These are phyloP conservation scores for Cranoglanis bouderius DNA, from an alignment of 2,113 vertebrate genomes.

Conservation along the genomic window DNA sequence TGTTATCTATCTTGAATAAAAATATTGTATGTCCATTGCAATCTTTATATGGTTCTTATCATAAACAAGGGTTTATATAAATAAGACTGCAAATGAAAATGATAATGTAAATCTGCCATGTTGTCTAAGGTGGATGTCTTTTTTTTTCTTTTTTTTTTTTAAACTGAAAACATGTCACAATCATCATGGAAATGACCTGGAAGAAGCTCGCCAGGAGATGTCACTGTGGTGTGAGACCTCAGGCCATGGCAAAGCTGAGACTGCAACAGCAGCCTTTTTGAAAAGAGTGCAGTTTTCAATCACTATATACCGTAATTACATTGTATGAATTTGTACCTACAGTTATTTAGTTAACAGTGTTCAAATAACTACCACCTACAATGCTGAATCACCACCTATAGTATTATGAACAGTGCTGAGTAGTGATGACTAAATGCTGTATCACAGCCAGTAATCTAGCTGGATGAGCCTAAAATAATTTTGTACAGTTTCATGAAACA, in stretches of 20 bases:
- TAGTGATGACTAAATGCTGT: background rate
- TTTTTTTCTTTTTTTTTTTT: background rate
- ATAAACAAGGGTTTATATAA: background rate
- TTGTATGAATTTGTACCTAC: background rate
- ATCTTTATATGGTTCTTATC: background rate
- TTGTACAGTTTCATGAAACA: background rate
- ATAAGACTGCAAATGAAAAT: background rate
- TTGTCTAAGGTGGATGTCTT: background rate
- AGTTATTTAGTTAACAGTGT: background rate
- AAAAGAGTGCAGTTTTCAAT: background rate
- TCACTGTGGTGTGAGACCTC: constrained; percentile 52
- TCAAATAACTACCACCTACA: background rate
- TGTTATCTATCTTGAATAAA: background rate
- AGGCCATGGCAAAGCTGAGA: background rate
- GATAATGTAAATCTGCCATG: background rate
- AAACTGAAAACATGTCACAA: background rate
- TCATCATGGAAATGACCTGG: background rate
- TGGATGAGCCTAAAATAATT: background rate
- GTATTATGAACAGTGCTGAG: background rate
- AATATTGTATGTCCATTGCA: background rate
- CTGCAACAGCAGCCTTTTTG: background rate
- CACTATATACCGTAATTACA: background rate
- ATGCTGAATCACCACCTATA: background rate
- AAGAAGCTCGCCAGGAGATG: constrained; percentile 48
- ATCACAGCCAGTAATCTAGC: background rate